Base-by-base conservation (phyloP, 2,113 vertebrate genomes). In the Manacus vitellinus region DNA sequence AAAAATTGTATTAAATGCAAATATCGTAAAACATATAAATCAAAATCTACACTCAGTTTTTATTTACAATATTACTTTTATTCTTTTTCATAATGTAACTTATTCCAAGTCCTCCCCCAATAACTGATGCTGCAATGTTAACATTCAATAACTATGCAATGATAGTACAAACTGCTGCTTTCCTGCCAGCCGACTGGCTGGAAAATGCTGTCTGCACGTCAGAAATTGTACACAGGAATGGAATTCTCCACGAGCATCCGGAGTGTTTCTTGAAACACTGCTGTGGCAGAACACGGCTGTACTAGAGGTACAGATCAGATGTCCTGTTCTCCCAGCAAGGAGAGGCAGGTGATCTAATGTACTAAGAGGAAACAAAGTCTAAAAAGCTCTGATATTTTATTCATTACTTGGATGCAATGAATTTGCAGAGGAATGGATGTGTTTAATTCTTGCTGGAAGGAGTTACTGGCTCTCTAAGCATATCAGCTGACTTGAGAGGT, bases 41-140 rank as follows among this genome's bases (percentile, higher is more conserved):
- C 35, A 92, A 81, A 84, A 89, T 58, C 41, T 91, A 66, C 62
- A 84, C 75, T 86, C 68, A 11, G n/a, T 14, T 81, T 74, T 83
- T 96, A 95, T 94, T 95, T 96, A 95, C 88, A 92, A 74, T 92
- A 89, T 54, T 79, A 91, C 70, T 93, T 94, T 93, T 96, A 95
- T 96, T 96, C 13, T 96, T 93, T 94, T 92, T 74, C n/a, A 89
- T 89, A 61, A 68, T 5, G 52, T 58, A 71, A 92, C 52, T 94
- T 91, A 73, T 39, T 86, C 86, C 80, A 92, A 82, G 73, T 94
- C 81, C 91, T 96, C 80, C 70, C 78, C 70, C 72, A 59, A 2
- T 24, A 89, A 44, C 61, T 74, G 80, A 52, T 84, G 79, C 72
- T 95, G 73, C 73, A 71, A 3, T 28, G 56, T 80, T 92, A 80